These are phyloP conservation scores for Acrobasis suavella DNA, from an alignment of 2,888 invertebrate species.

Conservation along the genomic window DNA sequence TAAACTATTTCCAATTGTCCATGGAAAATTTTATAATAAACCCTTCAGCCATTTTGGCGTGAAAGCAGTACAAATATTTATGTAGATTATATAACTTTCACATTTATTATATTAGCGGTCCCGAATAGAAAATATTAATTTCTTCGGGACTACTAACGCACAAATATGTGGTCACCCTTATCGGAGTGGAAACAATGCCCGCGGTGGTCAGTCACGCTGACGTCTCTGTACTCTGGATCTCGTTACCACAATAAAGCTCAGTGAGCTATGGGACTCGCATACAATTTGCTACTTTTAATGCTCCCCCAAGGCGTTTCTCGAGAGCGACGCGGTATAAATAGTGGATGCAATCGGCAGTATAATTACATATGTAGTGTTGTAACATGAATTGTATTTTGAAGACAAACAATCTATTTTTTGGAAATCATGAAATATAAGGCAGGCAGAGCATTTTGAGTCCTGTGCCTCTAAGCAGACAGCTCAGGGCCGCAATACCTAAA, in stretches of 20 bases:
- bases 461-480: no score
- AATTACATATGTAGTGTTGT: background rate
- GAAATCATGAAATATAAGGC: no score
- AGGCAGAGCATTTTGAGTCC: no score
- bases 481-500: no score
- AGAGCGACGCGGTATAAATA: background rate
- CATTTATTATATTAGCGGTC: no score
- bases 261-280: background rate
- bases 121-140: no score
- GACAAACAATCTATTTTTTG: background rate
- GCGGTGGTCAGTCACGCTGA: constrained; percentile 13
- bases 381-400: background rate
- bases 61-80: no score
- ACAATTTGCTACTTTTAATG: constrained; percentile 1
- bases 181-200: constrained; percentile 7
- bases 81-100: no score
- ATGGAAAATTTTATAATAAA: no score
- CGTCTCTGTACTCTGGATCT: constrained; percentile 11
- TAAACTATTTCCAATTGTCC: no score
- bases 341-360: background rate
- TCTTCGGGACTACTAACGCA: no score
- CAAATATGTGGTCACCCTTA: background rate
- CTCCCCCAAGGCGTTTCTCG: background rate
- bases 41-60: no score
- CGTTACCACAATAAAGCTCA: constrained; percentile 6